Base-by-base conservation (phyloP, 2,113 vertebrate genomes). In the Callipepla squamata region DNA sequence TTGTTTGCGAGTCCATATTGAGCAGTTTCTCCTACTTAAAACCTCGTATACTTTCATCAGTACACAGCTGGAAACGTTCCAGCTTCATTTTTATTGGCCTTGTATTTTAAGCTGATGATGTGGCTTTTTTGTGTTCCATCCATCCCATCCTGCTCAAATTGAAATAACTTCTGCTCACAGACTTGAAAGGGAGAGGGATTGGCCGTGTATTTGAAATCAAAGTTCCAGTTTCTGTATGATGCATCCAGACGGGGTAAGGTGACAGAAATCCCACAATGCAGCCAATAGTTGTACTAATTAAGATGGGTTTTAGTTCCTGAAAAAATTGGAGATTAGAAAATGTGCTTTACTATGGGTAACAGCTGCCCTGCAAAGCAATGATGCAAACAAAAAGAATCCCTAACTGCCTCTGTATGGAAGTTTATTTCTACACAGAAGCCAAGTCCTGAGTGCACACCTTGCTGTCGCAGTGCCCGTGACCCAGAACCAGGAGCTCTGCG, bases 51-150 rank as follows among this genome's bases (percentile, higher is more conserved):
- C 89, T 95, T 94, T 96, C 93, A 93, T 94, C 95, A 94, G 87
- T 88, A 90, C 76, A 66, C 85, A 92, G 93, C 94, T 96, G 93
- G 96, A 90, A 90, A 94, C 78, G 76, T 92, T 95, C 96, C 94
- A 96, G 83, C 65, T 90, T 91, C 44, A n/a, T 93, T 95, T 95
- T 96, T 95, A 94, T 96, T 94, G 87, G 95, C 83, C 96, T 94
- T 92, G 89, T 96, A 92, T 92, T 96, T 94, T 94, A 93, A 95
- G 93, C 51, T 90, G 93, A 95, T 95, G 95, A 96, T 94, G 95
- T 95, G 96, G 96, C 91, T 96, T 94, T 96, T 96, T 95, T 94
- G 83, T 92, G 94, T 94, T 96, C 90, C 87, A 70, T 92, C 84
- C 84, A 2, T 85, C 96, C 92, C 81, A 62, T 93, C 91, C 90